These are phyloP conservation scores for Orestias chungarensis DNA, from an alignment of 2,797 vertebrate genomes.

Conservation along the genomic window DNA sequence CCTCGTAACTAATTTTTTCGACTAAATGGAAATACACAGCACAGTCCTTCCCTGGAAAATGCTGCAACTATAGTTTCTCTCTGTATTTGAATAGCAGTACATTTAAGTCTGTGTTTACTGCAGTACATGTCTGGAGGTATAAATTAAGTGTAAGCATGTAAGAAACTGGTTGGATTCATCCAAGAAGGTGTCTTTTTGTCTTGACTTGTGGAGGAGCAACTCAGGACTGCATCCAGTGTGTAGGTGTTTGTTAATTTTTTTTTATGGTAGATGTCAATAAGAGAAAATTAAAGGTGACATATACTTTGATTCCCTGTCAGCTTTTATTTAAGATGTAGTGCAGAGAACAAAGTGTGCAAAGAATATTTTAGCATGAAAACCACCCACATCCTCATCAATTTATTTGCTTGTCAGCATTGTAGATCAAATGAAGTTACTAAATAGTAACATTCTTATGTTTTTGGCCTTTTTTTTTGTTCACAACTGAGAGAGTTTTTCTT, in stretches of 20 bases:
- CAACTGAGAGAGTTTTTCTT: conserved; percentile 8
- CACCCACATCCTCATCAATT: conserved; percentile 24
- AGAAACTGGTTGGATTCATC: conserved; percentile 15
- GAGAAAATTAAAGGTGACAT: conserved; percentile 59
- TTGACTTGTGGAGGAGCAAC: conserved; percentile 15
- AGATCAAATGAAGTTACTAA: conserved; percentile 24
- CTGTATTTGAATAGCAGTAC: conserved; percentile 13
- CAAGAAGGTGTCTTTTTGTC: conserved; percentile 8
- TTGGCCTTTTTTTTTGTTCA: conserved; percentile 27
- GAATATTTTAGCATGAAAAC: conserved; percentile 3
- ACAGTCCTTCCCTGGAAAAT: conserved; percentile 49
- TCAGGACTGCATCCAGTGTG: conserved; percentile 9
- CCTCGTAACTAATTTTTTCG: conserved; percentile 10
- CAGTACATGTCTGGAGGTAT: background rate
- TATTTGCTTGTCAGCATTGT: conserved; percentile 28
- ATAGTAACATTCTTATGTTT: conserved; percentile 25
- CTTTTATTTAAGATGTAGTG: conserved; percentile 38
- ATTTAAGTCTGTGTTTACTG: conserved; percentile 1
- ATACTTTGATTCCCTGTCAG: conserved; percentile 58
- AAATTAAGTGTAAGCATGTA: background rate
- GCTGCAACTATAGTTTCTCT: conserved; percentile 50
- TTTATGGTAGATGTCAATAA: conserved; percentile 45
- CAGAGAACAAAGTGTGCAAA: conserved; percentile 10
- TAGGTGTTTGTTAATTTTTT: background rate
- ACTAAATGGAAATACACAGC: conserved; percentile 57